A percentile compares a stretch with the other conserved stretches of the same genome.
phyloP scores from a whole-genome alignment of 2,113 vertebrate species.

The Leptocoma aspasia region DNA sequence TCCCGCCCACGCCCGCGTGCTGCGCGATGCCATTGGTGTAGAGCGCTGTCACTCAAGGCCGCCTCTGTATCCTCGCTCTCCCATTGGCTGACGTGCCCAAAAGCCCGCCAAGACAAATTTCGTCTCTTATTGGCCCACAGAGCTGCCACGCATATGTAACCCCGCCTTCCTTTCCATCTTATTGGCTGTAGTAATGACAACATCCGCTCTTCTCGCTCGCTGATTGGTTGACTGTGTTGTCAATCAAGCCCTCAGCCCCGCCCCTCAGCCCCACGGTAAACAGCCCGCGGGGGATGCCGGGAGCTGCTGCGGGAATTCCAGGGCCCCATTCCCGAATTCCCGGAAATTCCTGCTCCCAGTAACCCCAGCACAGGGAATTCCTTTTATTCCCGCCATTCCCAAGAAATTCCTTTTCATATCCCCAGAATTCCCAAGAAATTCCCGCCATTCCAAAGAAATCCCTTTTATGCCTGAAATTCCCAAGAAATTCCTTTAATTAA shows the following conservation, averaged over 20 bases:
- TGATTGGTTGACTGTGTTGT: fast-evolving
- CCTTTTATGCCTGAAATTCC: too few relatives aligned
- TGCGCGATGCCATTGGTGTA: fast-evolving
- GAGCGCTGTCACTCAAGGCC: fast-evolving
- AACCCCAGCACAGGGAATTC: too few relatives aligned
- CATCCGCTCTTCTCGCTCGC: fast-evolving
- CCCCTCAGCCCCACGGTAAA: fast-evolving
- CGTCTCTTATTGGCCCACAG: fast-evolving
- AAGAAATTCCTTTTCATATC: too few relatives aligned
- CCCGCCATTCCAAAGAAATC: too few relatives aligned
- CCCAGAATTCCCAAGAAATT: too few relatives aligned
- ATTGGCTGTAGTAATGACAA: fast-evolving
- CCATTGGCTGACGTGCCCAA: fast-evolving
- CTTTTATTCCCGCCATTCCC: background rate
- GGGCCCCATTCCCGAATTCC: background rate
- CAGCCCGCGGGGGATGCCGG: background rate
- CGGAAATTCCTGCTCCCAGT: background rate
- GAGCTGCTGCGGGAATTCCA: background rate
- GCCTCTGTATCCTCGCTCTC: fast-evolving
- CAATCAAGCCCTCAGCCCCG: fast-evolving
- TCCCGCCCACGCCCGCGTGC: fast-evolving
- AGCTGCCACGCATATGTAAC: fast-evolving
- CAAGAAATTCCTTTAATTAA: too few relatives aligned
- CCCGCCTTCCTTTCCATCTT: fast-evolving
- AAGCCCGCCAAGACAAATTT: fast-evolving